Base-by-base conservation (phyloP, 2,888 invertebrate genomes). In the Diplolepis rosae region DNA sequence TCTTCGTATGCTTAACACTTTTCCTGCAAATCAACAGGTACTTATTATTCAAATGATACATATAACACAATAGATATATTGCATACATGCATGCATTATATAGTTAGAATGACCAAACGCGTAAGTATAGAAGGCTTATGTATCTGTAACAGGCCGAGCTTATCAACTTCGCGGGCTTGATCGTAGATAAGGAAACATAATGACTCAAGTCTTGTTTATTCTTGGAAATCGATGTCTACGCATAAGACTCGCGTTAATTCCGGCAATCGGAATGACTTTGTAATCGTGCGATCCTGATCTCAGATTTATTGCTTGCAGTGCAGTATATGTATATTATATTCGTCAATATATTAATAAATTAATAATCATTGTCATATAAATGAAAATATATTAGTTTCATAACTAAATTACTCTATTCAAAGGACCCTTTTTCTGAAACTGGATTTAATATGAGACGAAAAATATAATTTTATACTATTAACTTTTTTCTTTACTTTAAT, bases 121-220 rank as follows among this genome's bases (percentile, higher is more conserved):
- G 18, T 35, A 7, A 15, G 22, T 35, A 13, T 22, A 15, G 15
- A 28, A 54, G 4, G 24, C 27, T 13, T 50, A 28, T 52, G 15
- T 32, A 18, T 32, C 13, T 56, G 11, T 15, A 24, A 42, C 15
- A 15, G 42, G 42, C 15, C 15, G n/a, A 6, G 35, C 30, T 24
- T 56, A 56, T 56, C 22, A 35, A 56, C 35, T 13, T 56, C 11
- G 30, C 35, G 30, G 22, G 35, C 22, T 56, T 56, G 18, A 56
- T 56, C 56, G 35, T 32, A 35, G 18, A 56, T 56, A 56, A 35
- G 56, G 22, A 56, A 35, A 56, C 13, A 56, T 56, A 35, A 56
- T 56, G 56, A 56, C 56, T 56, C 35, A 56, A 35, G 56, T 35
- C 22, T 56, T 56, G 32, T 56, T 35, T 56, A 56, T 56, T 56